phyloP scores from a whole-genome alignment of 2,113 vertebrate genomes.

The human region DNA sequence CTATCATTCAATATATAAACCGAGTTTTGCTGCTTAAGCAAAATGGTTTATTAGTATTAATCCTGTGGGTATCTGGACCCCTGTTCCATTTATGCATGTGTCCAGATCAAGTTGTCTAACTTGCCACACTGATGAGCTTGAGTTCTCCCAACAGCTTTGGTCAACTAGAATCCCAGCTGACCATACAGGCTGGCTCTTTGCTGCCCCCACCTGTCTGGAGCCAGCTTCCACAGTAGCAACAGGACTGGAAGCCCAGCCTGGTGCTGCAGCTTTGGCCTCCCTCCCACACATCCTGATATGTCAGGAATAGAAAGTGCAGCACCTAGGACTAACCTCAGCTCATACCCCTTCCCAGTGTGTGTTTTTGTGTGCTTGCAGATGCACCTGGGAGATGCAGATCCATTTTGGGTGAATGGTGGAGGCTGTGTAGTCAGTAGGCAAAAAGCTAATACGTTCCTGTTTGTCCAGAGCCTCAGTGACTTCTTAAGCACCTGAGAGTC shows the following conservation, averaged over 20 bases:
- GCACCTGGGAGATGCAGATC: not conserved
- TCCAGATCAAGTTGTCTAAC: not conserved
- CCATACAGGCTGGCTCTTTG: not conserved
- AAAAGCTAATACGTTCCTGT: not conserved
- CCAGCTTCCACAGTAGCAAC: not conserved
- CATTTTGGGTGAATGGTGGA: not conserved
- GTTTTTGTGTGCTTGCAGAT: not conserved
- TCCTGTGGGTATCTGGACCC: not conserved
- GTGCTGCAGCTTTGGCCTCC: not conserved
- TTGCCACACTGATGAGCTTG: not conserved
- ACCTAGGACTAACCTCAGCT: not conserved
- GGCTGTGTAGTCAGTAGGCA: not conserved
- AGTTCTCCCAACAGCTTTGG: not conserved
- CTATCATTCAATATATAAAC: conserved; percentile 34
- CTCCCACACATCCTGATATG: not conserved
- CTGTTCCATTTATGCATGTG: not conserved
- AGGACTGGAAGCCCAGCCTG: not conserved
- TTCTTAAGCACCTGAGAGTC: conserved; percentile 24
- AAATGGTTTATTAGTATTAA: conserved; percentile 13
- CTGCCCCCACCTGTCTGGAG: not conserved
- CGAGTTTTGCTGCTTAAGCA: not conserved
- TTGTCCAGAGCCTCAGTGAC: conserved; percentile 4
- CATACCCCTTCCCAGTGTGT: not conserved
- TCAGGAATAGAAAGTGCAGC: not conserved
- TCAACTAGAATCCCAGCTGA: not conserved